A percentile compares a stretch with the other conserved stretches of the same genome.
These are phyloP conservation scores for Acleris cristana DNA, from an alignment of 2,888 invertebrate species.

Conservation along the genomic window DNA sequence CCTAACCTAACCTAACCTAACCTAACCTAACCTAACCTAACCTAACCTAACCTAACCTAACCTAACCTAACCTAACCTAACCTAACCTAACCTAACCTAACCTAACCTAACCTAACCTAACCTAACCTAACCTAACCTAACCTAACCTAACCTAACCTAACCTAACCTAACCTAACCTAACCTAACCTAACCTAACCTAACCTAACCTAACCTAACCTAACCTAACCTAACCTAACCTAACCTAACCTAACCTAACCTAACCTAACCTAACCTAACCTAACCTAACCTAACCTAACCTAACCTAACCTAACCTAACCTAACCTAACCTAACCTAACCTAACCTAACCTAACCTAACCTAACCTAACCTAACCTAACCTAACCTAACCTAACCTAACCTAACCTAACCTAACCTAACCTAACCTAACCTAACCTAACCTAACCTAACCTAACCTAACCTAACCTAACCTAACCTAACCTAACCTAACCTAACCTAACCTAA, in stretches of 20 bases:
- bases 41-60: slow-evolving; percentile 54
- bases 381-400: slow-evolving; percentile 34
- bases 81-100: slow-evolving; percentile 58
- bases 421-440: slow-evolving; percentile 32
- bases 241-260: slow-evolving; percentile 49
- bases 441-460: slow-evolving; percentile 32
- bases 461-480: slow-evolving; percentile 32
- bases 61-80: slow-evolving; percentile 56
- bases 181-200: slow-evolving; percentile 49
- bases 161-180: slow-evolving; percentile 54
- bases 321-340: slow-evolving; percentile 45
- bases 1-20: slow-evolving; percentile 48
- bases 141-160: slow-evolving; percentile 55
- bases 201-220: slow-evolving; percentile 49
- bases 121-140: slow-evolving; percentile 49
- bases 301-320: slow-evolving; percentile 40
- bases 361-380: slow-evolving; percentile 37
- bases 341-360: slow-evolving; percentile 38
- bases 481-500: slow-evolving; percentile 32
- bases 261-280: slow-evolving; percentile 48
- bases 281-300: slow-evolving; percentile 47
- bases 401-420: slow-evolving; percentile 33
- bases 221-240: slow-evolving; percentile 11
- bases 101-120: slow-evolving; percentile 59
- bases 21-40: slow-evolving; percentile 46